Evolutionary conservation across 2,113 vertebrate species (phyloP), one percentile per base, ranked within the genome.

Genomic region (Pampusana beccarii): DNA sequence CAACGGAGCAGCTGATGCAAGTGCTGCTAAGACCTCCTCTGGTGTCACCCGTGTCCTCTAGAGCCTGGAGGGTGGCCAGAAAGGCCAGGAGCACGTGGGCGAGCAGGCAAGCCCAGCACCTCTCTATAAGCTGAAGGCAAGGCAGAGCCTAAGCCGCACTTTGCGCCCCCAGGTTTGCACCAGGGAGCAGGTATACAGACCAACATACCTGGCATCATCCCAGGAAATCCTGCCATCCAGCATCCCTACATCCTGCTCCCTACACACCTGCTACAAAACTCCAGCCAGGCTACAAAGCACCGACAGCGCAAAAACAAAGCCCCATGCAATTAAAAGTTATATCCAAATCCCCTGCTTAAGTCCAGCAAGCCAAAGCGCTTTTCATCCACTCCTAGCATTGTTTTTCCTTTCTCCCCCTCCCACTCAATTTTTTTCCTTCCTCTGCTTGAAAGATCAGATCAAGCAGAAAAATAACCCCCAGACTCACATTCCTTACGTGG

Each of bases 131-230:
- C 44, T 74, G 69, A 48, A 85, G 15, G 64, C 73, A 73, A 1
- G 38, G 65, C 33, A 56, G 34, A 72, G 60, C 46, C 65, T 2
- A 24, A 92, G 60, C 31, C 8, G 1, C 0, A 3, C 16, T 64
- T 7, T 61, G 28, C 44, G 58, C 9, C 53, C 72, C 60, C 34
- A 46, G 25, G 36, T 57, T 83, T 53, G 58, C 40, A 53, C 20
- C 54, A 21, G 13, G 20, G 57, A 90, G 42, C 4, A 42, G n/a
- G 29, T 36, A 34, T 1, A 5, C 0, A 0, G 29, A 23, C 20
- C 1, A 3, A 34, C 0, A 0, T 13, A 29, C 12, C 29, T 2
- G 4, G 23, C 26, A 36, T 7, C 38, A 46, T 13, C 54, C 33
- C 1, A 1, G 51, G 7, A 71, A 74, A 75, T 60, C 61, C 50